Evolutionary conservation across 1,140 invertebrate genomes (phyloP), one percentile per base, ranked within the genome.

Genomic region (Adelges cooleyi): DNA sequence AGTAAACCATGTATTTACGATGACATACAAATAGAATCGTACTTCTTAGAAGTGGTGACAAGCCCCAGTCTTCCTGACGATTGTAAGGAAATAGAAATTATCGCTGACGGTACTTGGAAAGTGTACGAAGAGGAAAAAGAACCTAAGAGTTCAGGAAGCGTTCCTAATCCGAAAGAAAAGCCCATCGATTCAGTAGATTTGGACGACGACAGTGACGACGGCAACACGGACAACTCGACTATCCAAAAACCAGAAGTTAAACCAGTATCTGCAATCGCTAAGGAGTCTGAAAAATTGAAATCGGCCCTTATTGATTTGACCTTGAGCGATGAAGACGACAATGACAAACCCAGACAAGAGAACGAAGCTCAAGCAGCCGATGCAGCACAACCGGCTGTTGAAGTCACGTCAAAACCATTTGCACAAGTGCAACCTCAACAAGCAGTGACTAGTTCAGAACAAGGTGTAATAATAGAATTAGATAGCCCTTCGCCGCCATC

Each of bases 1-100:
- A 91, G 98, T 75, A 91, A 91, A 71, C 3, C 59, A 9, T 65
- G 59, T 51, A 27, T 65, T 33, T 67, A 65, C 11, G 67, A 67
- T 36, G 59, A 65, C 23, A 44, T 67, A 18, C 33, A 46, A 29
- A 65, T 67, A 15, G 67, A 67, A 48, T 20, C 17, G 13, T 67
- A 67, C 11, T 67, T 67, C 44, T 27, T 59, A 15, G 66, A 67
- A 4, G 17, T 67, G 6, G 46, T 67, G 2, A 17, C 46, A 8
- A 67, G 29, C 42, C 40, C 53, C 5, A 18, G 18, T 15, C 40
- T 66, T 0, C n/a, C 46, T 6, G n/a, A 49, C 4, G n/a, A 48
- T 8, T 51, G 53, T 51, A 54, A 67, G 17, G 66, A 67, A 59
- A 56, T 67, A 33, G 52, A 67, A 36, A 33, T 67, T 17, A 33